Conservation (phyloP, 2,888 invertebrate species). For the Podotricha telesiphe region DNA sequence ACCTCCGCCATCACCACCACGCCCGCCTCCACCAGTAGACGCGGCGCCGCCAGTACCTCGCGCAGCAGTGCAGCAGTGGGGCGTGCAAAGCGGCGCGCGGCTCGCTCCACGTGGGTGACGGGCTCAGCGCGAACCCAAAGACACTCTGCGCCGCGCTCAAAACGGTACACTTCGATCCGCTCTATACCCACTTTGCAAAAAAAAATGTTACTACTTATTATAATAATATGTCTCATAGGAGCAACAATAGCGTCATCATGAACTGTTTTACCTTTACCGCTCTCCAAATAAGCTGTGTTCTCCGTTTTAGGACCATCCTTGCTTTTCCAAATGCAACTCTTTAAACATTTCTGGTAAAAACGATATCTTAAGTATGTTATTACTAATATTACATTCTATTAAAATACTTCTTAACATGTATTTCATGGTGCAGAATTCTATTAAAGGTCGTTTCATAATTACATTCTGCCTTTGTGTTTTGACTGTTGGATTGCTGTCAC, state of each 20-base stretch:
- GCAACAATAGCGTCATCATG: not conserved
- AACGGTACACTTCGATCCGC: slow-evolving; percentile 65
- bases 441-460: not conserved
- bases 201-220: not conserved
- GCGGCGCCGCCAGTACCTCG: slow-evolving; percentile 84
- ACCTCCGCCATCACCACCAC: slow-evolving; percentile 79
- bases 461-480: not conserved
- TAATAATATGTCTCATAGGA: not conserved
- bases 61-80: slow-evolving; percentile 82
- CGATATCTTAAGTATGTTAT: not conserved
- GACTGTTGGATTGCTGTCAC: not conserved
- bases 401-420: too few relatives aligned
- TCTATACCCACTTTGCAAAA: slow-evolving; percentile 49
- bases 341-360: slow-evolving; percentile 15
- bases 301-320: not conserved
- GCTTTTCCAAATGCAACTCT: slow-evolving; percentile 16
- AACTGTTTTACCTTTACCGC: slow-evolving; percentile 1
- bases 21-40: slow-evolving; percentile 84
- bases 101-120: slow-evolving; percentile 47
- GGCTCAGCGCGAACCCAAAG: slow-evolving; percentile 49
- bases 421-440: not conserved
- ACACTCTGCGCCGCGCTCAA: slow-evolving; percentile 55
- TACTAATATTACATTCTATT: not conserved
- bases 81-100: slow-evolving; percentile 45
- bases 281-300: not conserved